phyloP scores from a whole-genome alignment of 35 echinoderm and acorn worm genomes.

The Heliocidaris tuberculata region DNA sequence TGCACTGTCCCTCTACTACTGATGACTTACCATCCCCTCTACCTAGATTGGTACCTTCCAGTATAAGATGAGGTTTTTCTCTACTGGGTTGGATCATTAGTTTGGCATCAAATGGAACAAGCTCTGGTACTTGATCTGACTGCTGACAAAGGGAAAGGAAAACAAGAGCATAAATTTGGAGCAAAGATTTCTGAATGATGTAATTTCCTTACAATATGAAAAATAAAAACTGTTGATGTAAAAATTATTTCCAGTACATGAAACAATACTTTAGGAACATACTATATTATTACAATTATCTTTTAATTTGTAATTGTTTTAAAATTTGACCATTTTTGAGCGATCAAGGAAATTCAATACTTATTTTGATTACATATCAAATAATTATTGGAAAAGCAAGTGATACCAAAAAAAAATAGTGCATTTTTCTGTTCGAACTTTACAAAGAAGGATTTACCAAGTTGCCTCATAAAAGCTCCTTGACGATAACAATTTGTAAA shows the following conservation, averaged over 20 bases:
- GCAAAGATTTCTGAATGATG: neutral
- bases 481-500: neutral
- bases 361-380: too few species aligned
- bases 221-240: too few species aligned
- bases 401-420: too few species aligned
- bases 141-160: neutral
- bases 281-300: too few species aligned
- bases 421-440: too few species aligned
- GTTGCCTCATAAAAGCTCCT: neutral
- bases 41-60: slow-evolving; percentile 93
- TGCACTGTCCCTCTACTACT: neutral
- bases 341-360: too few species aligned
- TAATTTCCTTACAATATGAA: too few species aligned
- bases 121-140: slow-evolving; percentile 63
- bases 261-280: too few species aligned
- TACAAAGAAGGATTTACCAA: too few species aligned
- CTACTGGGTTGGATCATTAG: slow-evolving; percentile 83
- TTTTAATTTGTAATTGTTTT: neutral
- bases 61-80: slow-evolving; percentile 72
- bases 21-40: slow-evolving; percentile 85
- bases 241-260: too few species aligned
- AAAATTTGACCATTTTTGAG: too few species aligned
- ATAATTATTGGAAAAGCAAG: too few species aligned
- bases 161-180: neutral
- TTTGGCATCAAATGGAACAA: slow-evolving; percentile 93